Percentiles rank a stretch among this genome's conserved stretches.
phyloP scores from a whole-genome alignment of 2,113 vertebrate genomes.

The Oenanthe oenanthe region DNA sequence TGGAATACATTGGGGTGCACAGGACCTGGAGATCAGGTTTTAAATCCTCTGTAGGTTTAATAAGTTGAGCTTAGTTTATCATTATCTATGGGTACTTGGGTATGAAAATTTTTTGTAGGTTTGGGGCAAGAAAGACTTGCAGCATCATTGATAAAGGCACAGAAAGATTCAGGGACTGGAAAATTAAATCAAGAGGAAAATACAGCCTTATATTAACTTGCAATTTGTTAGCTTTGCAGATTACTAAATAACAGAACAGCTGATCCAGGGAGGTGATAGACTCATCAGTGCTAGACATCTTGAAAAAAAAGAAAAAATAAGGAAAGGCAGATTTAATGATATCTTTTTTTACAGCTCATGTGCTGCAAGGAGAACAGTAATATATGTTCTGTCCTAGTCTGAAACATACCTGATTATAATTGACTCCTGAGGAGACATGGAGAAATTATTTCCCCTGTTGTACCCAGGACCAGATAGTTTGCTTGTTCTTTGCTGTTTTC shows the following conservation, averaged over 20 bases:
- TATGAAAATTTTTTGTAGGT: not conserved
- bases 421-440: not conserved
- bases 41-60: not conserved
- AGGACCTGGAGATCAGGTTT: not conserved
- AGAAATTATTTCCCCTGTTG: not conserved
- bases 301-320: not conserved
- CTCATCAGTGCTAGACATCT: not conserved
- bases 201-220: not conserved
- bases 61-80: not conserved
- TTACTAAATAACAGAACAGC: conserved; percentile 8
- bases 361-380: not conserved
- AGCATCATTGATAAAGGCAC: not conserved
- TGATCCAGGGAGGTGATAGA: not conserved
- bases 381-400: not conserved
- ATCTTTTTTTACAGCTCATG: not conserved
- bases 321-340: not conserved
- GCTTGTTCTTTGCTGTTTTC: not conserved
- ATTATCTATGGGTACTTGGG: not conserved
- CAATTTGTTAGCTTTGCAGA: not conserved
- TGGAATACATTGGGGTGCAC: not conserved
- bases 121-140: not conserved
- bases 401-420: not conserved
- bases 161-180: not conserved
- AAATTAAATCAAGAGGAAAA: conserved; percentile 33
- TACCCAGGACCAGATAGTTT: not conserved